Base-by-base conservation (phyloP, 1,140 invertebrate genomes). In the Zaprionus vittiger region DNA sequence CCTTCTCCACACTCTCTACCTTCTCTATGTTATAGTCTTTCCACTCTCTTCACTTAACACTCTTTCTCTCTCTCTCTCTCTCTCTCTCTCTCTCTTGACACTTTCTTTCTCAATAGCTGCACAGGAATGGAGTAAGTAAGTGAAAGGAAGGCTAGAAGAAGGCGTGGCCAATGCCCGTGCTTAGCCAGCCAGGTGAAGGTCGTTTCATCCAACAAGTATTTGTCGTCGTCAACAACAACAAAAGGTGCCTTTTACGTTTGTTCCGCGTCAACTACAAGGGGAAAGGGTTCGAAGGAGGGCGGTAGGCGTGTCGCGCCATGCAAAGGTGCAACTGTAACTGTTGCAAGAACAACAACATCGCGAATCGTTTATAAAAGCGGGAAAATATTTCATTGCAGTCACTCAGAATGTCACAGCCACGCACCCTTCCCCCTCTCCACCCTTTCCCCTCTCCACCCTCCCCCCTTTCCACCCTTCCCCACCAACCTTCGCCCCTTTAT, bases 341-440 rank as follows among this genome's bases (percentile, higher is more conserved):
- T 52, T 55, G 41, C 31, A 24, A 12, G 55, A 38, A 24, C 56
- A 24, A 34, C 49, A 26, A 22, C 52, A 47, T 31, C 9, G 37
- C 14, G 24, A 65, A 44, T 38, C 31, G 57, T 49, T 67, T 57
- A 59, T 54, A 64, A 71, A 55, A 71, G 52, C 61, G 34, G 38
- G 6, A 4, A 63, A 71, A 72, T 76, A 76, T 76, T 76, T 64
- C 61, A 76, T 72, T 65, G 68, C 66, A 74, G 60, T 75, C 73
- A 77, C 62, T 74, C 72, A 55, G 34, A 54, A 65, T 60, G 44
- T 65, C 68, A 72, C n/a, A 38, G 52, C 38, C 66, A 71, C 59
- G 54, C 67, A 28, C 64, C 15, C 28, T 31, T 20, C 1, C 7
- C 7, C 14, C 20, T 3, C 3, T 34, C 17, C 67, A 28, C 64